Evolutionary conservation across 2,797 vertebrate species (phyloP), one percentile per base, ranked within the genome.

Genomic region (Helarctos malayanus): DNA sequence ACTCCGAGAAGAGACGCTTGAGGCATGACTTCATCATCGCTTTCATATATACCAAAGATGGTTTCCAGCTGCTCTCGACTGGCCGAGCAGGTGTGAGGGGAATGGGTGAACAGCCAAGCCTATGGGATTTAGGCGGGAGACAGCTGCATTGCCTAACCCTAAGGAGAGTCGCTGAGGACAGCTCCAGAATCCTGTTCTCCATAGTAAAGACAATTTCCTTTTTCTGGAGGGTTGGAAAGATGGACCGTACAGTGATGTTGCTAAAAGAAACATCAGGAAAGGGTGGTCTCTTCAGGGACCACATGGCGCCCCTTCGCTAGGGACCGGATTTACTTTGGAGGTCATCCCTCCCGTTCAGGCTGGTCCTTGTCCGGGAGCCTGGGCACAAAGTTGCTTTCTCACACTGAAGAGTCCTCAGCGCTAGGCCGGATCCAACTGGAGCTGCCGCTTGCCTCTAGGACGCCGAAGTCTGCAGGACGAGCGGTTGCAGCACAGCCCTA

Each of bases 41-140:
- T 86, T 84, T 68, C 75, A 78, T 7, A n/a, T 54, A 32, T 8
- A 32, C 23, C 32, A 35, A 89, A 63, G 63, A 69, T 84, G 83
- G 47, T 57, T 86, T 86, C 94, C 88, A 87, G 91, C 83, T 83
- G 83, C 84, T 86, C 45, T 57, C 35, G 38, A 35, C 91, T 71
- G 35, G 8, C 87, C 18, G 18, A 94, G 7, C 45, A 87, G 61
- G 56, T 52, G 63, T 52, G 35, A 76, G 52, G 12, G 56, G 68
- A 83, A n/a, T 38, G 19, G 21, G 84, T 82, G 93, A 75, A 56
- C 35, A 49, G 32, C 59, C 23, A 52, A 84, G 59, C 27, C 11
- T 19, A 38, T 80, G 29, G 63, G 85, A 81, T 81, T 75, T 69
- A 32, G 5, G 32, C 12, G 52, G 84, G 82, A 85, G 65, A 73